phyloP scores from a whole-genome alignment of 2,888 invertebrate genomes.

The Micoletzkya japonica region DNA sequence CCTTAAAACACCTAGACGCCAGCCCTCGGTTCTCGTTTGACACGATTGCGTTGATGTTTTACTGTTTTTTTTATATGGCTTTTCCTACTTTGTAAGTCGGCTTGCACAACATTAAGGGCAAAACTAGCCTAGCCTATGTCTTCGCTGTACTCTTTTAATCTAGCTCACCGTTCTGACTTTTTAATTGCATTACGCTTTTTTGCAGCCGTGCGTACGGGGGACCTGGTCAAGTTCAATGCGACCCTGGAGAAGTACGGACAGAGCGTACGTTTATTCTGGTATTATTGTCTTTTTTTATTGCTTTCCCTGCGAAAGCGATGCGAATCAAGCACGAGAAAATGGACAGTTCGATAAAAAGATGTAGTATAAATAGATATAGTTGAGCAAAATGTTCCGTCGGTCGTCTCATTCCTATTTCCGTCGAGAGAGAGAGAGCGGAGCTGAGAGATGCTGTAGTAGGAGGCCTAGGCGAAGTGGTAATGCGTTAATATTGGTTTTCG shows the following conservation, averaged over 20 bases:
- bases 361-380: too few species aligned
- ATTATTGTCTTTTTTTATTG: neutral
- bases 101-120: neutral
- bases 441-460: too few species aligned
- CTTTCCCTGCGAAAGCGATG: neutral
- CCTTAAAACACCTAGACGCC: too few species aligned
- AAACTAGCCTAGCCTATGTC: neutral
- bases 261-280: neutral
- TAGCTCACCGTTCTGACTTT: neutral
- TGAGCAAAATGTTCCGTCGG: too few species aligned
- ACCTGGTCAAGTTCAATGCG: slow-evolving; percentile 88
- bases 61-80: neutral
- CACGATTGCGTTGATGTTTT: neutral
- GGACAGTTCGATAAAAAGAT: too few species aligned
- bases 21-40: neutral
- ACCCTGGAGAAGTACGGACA: slow-evolving; percentile 81
- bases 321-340: too few species aligned
- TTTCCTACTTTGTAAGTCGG: too few species aligned
- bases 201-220: slow-evolving; percentile 84
- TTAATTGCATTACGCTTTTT: slow-evolving; percentile 31
- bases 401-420: too few species aligned
- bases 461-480: too few species aligned
- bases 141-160: neutral
- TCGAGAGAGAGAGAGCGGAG: too few species aligned
- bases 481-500: too few species aligned